Evolutionary conservation across 92 coral and sea anemone genomes (phyloP).

Genomic region (Muricea muricata): DNA sequence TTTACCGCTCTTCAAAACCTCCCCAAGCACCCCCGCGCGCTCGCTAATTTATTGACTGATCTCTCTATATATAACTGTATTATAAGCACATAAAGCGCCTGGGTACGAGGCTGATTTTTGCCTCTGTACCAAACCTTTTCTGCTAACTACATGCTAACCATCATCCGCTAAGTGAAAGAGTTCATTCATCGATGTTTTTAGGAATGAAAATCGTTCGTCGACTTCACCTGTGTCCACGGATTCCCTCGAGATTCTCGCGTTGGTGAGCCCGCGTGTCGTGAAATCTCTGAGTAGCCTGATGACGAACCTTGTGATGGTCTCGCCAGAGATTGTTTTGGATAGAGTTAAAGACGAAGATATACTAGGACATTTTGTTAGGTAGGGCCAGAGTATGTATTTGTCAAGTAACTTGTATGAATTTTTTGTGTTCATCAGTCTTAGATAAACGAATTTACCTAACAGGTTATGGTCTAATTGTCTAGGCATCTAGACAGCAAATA

Average conservation of each 20-base stretch:
- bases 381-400: too few relatives aligned
- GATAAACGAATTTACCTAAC: background rate
- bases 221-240: conserved; percentile 17
- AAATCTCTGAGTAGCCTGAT: conserved; percentile 75
- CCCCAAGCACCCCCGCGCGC: too few relatives aligned
- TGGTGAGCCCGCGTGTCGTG: conserved; percentile 89
- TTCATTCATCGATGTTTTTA: background rate
- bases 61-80: too few relatives aligned
- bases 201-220: conserved; percentile 16
- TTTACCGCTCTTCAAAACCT: too few relatives aligned
- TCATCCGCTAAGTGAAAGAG: too few relatives aligned
- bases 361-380: conserved; percentile 67
- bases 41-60: too few relatives aligned
- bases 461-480: background rate
- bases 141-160: too few relatives aligned
- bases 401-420: too few relatives aligned
- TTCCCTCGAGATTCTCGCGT: conserved; percentile 55
- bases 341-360: conserved; percentile 72
- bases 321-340: conserved; percentile 68
- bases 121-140: too few relatives aligned
- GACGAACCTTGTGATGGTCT: conserved; percentile 67
- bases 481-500: conserved; percentile 34
- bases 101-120: too few relatives aligned
- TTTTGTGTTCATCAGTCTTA: too few relatives aligned
- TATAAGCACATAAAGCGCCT: too few relatives aligned